Evolutionary conservation across 2,888 invertebrate genomes (phyloP).

Genomic region (Euplexia lucipara): DNA sequence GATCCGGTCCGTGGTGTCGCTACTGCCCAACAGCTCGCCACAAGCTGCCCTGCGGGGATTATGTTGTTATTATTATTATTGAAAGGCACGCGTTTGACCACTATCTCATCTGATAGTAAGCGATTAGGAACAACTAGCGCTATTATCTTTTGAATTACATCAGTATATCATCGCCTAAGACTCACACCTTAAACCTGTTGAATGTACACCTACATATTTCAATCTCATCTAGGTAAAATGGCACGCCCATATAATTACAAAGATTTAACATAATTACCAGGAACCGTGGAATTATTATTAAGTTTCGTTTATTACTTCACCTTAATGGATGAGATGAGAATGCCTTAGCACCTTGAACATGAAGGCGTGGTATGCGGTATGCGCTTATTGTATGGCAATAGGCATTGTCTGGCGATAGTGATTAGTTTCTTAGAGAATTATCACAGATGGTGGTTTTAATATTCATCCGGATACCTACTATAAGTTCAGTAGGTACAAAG

Average conservation of each 20-base stretch:
- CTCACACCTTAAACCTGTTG: constrained; percentile 28
- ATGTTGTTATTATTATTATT: too few relatives aligned
- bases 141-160: too few relatives aligned
- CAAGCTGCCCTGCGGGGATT: too few relatives aligned
- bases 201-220: constrained; percentile 30
- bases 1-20: too few relatives aligned
- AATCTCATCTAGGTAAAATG: constrained; percentile 20
- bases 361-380: constrained; percentile 8
- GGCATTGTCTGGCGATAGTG: background rate
- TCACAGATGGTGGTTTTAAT: too few relatives aligned
- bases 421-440: background rate
- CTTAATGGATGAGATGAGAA: constrained; percentile 46
- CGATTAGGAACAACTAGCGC: too few relatives aligned
- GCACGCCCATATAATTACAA: constrained; percentile 13
- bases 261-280: constrained; percentile 50
- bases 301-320: constrained; percentile 51
- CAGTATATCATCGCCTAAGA: background rate
- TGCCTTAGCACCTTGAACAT: constrained; percentile 13
- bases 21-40: too few relatives aligned
- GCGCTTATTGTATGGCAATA: background rate
- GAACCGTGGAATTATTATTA: constrained; percentile 49
- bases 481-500: too few relatives aligned
- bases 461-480: too few relatives aligned
- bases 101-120: too few relatives aligned
- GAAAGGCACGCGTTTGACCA: too few relatives aligned